Evolutionary conservation across 2,888 invertebrate genomes (phyloP).

Genomic region (Drosophila macrospina): DNA sequence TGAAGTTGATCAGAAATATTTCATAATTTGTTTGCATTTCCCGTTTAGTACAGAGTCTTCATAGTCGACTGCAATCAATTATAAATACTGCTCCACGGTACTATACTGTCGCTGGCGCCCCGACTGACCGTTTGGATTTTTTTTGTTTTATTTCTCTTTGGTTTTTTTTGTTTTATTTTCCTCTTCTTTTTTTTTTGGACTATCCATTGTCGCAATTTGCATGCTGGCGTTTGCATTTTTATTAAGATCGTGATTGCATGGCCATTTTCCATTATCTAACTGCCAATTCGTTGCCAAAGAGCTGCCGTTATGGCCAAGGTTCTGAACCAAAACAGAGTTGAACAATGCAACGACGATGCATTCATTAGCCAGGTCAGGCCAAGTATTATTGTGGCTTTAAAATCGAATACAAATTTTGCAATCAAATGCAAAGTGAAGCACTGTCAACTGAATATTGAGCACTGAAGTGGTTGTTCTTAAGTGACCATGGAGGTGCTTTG

Average conservation of each 20-base stretch:
- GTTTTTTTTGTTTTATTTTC: background rate
- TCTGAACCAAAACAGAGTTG: background rate
- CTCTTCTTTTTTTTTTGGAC: background rate
- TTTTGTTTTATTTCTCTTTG: background rate
- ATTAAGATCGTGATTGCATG: slow-evolving; percentile 37
- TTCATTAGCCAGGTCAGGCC: background rate
- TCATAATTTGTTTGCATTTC: no score
- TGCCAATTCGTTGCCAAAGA: slow-evolving; percentile 22
- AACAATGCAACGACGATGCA: no score
- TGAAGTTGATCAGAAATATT: no score
- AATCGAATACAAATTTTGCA: background rate
- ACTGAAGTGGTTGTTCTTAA: no score
- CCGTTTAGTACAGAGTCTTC: no score
- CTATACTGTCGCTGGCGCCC: no score
- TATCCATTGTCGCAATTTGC: slow-evolving; percentile 23
- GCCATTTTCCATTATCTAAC: slow-evolving; percentile 36
- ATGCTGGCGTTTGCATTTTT: slow-evolving; percentile 27
- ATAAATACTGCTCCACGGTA: no score
- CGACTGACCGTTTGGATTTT: no score
- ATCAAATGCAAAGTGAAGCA: background rate
- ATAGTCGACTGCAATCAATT: no score
- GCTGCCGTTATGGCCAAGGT: slow-evolving; percentile 15
- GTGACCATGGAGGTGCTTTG: no score
- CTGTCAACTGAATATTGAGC: background rate
- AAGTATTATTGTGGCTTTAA: no score